These are phyloP conservation scores for Forbesichthys papilliferus DNA, from an alignment of 2,113 vertebrate species.

Conservation along the genomic window DNA sequence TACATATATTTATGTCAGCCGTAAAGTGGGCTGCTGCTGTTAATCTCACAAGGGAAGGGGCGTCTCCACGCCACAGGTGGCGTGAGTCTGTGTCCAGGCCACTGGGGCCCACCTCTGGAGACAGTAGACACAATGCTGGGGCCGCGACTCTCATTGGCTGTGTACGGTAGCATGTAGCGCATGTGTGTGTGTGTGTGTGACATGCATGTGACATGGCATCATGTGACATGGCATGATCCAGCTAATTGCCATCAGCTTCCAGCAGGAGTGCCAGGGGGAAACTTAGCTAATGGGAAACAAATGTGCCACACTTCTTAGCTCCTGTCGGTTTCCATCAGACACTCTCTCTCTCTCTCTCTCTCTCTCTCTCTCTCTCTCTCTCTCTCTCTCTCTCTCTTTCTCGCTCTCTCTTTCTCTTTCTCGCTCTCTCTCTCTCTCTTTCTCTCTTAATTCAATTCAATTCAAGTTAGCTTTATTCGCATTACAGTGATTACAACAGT, in stretches of 20 bases:
- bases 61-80: conserved; percentile 46
- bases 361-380: not conserved
- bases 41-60: conserved; percentile 63
- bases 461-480: too few species aligned
- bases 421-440: not conserved
- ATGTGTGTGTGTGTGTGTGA: conserved; percentile 6
- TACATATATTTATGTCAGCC: conserved; percentile 64
- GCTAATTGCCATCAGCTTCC: conserved; percentile 27
- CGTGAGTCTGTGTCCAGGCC: conserved; percentile 47
- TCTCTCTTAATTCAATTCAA: too few species aligned
- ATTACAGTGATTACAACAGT: too few species aligned
- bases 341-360: not conserved
- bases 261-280: conserved; percentile 16
- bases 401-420: not conserved
- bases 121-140: not conserved
- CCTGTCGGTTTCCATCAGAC: conserved; percentile 25
- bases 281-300: conserved; percentile 47
- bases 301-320: conserved; percentile 32
- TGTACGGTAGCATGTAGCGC: not conserved
- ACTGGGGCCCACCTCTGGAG: conserved; percentile 38
- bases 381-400: not conserved
- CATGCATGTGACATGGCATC: conserved; percentile 41
- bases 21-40: conserved; percentile 64
- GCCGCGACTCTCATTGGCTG: not conserved
- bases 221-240: conserved; percentile 45